Percentiles rank a stretch among this genome's conserved stretches.
Conservation (phyloP, 2,797 vertebrate genomes). For the Pogonophryne albipinna region DNA sequence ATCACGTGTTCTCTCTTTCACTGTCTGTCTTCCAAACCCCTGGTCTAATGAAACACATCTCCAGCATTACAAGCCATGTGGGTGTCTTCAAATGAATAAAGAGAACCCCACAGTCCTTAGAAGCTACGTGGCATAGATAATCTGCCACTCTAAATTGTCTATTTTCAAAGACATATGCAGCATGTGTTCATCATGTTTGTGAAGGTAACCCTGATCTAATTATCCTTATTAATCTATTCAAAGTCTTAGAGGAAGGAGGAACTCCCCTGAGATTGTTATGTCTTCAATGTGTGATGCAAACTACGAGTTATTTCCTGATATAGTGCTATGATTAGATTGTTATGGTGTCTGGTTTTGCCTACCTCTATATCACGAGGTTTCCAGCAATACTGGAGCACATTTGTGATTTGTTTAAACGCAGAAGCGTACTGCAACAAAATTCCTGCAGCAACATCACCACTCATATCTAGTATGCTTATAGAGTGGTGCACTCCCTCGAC, state of each 20-base stretch:
- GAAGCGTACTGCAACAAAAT: not conserved
- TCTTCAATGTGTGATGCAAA: not conserved
- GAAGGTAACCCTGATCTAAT: constrained; percentile 40
- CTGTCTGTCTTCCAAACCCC: constrained; percentile 53
- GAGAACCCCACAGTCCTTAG: constrained; percentile 65
- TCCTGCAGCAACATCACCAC: not conserved
- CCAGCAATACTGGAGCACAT: not conserved
- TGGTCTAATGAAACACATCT: constrained; percentile 73
- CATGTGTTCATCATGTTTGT: constrained; percentile 15
- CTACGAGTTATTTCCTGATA: not conserved
- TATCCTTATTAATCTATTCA: constrained; percentile 30
- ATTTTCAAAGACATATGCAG: constrained; percentile 41
- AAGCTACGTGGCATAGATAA: constrained; percentile 51
- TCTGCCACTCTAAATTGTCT: constrained; percentile 54
- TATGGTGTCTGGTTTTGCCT: not conserved
- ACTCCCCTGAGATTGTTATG: not conserved
- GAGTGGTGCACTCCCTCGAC: too few species aligned
- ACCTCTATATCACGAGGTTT: not conserved
- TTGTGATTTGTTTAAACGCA: not conserved
- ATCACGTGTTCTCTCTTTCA: constrained; percentile 4
- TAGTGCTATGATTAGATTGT: not conserved
- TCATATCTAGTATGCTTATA: not conserved
- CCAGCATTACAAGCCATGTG: constrained; percentile 61
- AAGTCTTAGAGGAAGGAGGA: constrained; percentile 14
- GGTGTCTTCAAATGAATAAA: constrained; percentile 74